phyloP scores from a whole-genome alignment of 2,113 vertebrate genomes.

The Centropristis striata region DNA sequence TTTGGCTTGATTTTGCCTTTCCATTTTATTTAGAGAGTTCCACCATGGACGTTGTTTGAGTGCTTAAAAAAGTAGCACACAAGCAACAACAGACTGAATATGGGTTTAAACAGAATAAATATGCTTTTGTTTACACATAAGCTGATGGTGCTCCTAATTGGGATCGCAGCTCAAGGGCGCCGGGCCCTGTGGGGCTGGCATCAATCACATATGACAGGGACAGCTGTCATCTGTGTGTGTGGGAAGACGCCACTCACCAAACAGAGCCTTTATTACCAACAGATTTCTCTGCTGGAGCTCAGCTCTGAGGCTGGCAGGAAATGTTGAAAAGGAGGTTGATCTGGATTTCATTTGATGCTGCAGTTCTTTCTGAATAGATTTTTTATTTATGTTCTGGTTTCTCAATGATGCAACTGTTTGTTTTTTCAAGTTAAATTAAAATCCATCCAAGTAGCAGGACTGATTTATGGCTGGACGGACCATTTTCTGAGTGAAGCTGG shows the following conservation, averaged over 20 bases:
- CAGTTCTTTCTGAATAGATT: neutral
- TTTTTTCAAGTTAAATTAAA: conserved; percentile 13
- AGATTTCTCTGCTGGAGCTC: conserved; percentile 50
- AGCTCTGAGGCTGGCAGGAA: conserved; percentile 1
- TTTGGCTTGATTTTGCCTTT: neutral
- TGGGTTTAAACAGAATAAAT: conserved; percentile 41
- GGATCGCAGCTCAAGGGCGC: conserved; percentile 55
- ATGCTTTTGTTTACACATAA: conserved; percentile 45
- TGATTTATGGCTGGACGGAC: neutral
- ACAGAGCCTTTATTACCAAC: conserved; percentile 54
- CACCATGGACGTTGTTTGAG: rapidly evolving
- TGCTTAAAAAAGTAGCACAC: neutral
- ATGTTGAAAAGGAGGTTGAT: conserved; percentile 16
- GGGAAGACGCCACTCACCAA: conserved; percentile 43
- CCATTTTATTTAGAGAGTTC: neutral
- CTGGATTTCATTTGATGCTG: neutral
- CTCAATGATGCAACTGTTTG: neutral
- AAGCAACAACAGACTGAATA: conserved; percentile 14
- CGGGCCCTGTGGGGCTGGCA: conserved; percentile 28
- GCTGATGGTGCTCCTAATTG: conserved; percentile 57
- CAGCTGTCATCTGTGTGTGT: conserved; percentile 60
- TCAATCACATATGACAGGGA: conserved; percentile 63
- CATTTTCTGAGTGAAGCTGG: neutral
- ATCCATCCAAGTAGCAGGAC: neutral
- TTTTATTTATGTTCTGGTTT: conserved; percentile 1